These are phyloP conservation scores for Pitangus sulphuratus DNA, from an alignment of 2,797 vertebrate species.

Conservation along the genomic window DNA sequence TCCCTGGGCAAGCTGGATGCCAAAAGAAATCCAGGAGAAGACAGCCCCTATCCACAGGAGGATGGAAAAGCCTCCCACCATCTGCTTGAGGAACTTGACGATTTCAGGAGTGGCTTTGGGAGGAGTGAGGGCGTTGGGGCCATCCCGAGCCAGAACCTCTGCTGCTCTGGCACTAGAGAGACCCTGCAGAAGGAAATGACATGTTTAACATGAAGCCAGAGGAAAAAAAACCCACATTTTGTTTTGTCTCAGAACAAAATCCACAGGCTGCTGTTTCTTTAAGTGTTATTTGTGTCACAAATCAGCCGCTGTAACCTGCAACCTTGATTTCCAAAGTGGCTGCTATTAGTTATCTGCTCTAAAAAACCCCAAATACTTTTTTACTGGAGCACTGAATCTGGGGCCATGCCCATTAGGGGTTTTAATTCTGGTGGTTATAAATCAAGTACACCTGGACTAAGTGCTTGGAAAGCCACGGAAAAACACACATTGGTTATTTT, in stretches of 20 bases:
- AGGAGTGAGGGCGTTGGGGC: constrained; percentile 79
- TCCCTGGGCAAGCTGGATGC: constrained; percentile 67
- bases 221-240: neutral
- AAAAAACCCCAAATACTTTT: neutral
- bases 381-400: neutral
- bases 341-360: neutral
- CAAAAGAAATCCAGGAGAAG: constrained; percentile 81
- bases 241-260: neutral
- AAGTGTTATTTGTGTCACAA: neutral
- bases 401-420: neutral
- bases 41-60: constrained; percentile 80
- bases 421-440: neutral
- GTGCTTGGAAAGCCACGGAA: neutral
- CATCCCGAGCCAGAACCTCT: constrained; percentile 76
- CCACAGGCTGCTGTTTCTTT: rapidly evolving
- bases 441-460: neutral
- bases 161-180: constrained; percentile 76
- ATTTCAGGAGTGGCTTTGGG: constrained; percentile 80
- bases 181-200: constrained; percentile 66
- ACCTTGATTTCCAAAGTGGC: neutral
- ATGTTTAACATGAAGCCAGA: neutral
- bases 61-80: constrained; percentile 82
- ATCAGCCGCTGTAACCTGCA: neutral
- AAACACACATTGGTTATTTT: neutral
- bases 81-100: constrained; percentile 81